Percentiles rank a stretch among this genome's conserved stretches.
Conservation (phyloP, 2,797 vertebrate species). For the Brachyalestes nurse region DNA sequence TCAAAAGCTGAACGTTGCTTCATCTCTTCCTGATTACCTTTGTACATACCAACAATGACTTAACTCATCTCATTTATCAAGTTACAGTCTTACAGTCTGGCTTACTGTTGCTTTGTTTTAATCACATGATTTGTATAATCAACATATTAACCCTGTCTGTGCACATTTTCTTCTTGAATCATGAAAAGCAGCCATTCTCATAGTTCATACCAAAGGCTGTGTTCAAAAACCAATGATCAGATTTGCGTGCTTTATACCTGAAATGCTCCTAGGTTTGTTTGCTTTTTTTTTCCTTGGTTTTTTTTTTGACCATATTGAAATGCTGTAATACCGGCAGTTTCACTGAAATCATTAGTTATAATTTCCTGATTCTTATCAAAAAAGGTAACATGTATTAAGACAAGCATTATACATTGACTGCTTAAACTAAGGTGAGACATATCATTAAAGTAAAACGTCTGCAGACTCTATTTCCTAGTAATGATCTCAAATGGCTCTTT, state of each 20-base stretch:
- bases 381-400: conserved; percentile 61
- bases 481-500: conserved; percentile 62
- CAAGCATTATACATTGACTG: conserved; percentile 45
- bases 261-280: conserved; percentile 17
- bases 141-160: conserved; percentile 78
- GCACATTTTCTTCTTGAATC: conserved; percentile 75
- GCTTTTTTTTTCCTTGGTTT: conserved; percentile 59
- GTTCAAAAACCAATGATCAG: conserved; percentile 6
- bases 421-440: conserved; percentile 65
- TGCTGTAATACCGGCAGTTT: conserved; percentile 45
- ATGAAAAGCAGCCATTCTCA: conserved; percentile 13
- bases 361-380: conserved; percentile 66
- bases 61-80: conserved; percentile 56
- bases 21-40: conserved; percentile 49
- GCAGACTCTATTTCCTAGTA: conserved; percentile 77
- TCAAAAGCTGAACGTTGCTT: conserved; percentile 46
- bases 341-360: conserved; percentile 67
- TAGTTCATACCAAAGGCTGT: conserved; percentile 21
- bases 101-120: conserved; percentile 70
- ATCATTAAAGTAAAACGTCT: conserved; percentile 73
- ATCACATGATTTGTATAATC: conserved; percentile 55
- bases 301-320: conserved; percentile 71
- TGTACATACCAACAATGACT: conserved; percentile 71
- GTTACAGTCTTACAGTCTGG: conserved; percentile 55
- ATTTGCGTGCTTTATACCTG: conserved; percentile 14